Evolutionary conservation across 2,888 invertebrate species (phyloP), one percentile per base, ranked within the genome.

Genomic region (Flabesymbios commensalis): DNA sequence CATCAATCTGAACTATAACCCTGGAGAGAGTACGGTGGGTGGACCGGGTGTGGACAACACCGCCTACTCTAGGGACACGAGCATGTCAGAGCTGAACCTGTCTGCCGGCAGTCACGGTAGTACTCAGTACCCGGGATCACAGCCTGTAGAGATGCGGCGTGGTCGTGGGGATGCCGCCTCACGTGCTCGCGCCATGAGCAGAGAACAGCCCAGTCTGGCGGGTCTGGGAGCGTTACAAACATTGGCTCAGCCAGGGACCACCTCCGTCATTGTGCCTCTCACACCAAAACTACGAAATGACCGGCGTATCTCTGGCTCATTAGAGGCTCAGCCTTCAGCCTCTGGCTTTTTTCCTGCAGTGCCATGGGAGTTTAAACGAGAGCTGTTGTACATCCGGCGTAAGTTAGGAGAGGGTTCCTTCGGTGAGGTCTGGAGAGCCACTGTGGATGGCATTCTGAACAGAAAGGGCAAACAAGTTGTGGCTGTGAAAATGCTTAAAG

Each of bases 401-500:
- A 65, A 65, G 49, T 39, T 69, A 3, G 69, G 69, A 26, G 62
- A 68, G 28, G 69, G 69, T 5, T 42, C 59, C 7, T 67, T 65
- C 22, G 63, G 67, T 1, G 69, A 69, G 42, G 67, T 68, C 56
- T 69, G 69, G 69, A 43, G 63, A 31, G 69, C 67, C 2, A 33
- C 51, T 22, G 69, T 59, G 24, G 64, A 63, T 2, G 69, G 67
- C 4, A 61, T 69, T 26, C 36, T 59, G n/a, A 60, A 65, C 3
- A 28, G 63, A 14, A 26, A 42, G 2, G 67, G 64, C 2, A 57
- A 57, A 48, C 33, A 39, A 31, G 39, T 59, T 5, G 69, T 69
- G 1, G 69, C 69, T 3, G 69, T 69, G 43, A 69, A 69, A 39
- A 68, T 68, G 65, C 57, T 69, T 2, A 63, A 62, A 68, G 67